Base-by-base conservation (phyloP, 35 echinoderm and acorn worm genomes). In the Apostichopus californicus region DNA sequence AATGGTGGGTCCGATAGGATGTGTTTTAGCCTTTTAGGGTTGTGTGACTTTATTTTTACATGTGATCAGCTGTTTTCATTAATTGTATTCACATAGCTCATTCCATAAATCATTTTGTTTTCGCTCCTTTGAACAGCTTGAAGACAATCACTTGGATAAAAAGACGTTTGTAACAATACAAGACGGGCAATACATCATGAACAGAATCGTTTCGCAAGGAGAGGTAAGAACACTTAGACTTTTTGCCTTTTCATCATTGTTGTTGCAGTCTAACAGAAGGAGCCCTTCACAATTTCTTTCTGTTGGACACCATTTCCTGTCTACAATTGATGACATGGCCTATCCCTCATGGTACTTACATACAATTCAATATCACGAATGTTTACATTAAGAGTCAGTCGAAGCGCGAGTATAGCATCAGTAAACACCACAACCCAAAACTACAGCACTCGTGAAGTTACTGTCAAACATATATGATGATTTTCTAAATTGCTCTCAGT, bases 141-240 rank as follows among this genome's bases (percentile, higher is more conserved):
- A 99, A 94, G 97, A 99, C 78, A 92, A 96, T 46, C 97, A 96
- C 54, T 81, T 99, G 54, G 97, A 99, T 79, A 99, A 94, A 81
- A 99, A 99, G 88, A 99, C 97, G 53, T 96, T 95, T 60, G 86
- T 99, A 10, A 94, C 92, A 87, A 90, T 92, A 60, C 93, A 99
- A 86, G 97, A 99, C 92, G 97, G 95, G 15, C 93, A 99, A 17
- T 99, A 96, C 63, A 65, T 99, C 56, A 88, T 99, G 91, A 99
- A 96, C 90, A 99, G 90, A 90, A 86, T 99, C 8, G 88, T 99
- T 23, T 92, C 95, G n/a, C 97, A 96, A 65, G 97, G 97, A 90
- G 95, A 99, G 91, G 97, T 99, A 77, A 86, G 95, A 15, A 26
- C 0, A 66, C 7, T 14, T 18, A 57, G 21, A 18, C 54, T 26